These are phyloP conservation scores for Streptopelia turtur DNA, from an alignment of 2,797 vertebrate species.

Conservation along the genomic window DNA sequence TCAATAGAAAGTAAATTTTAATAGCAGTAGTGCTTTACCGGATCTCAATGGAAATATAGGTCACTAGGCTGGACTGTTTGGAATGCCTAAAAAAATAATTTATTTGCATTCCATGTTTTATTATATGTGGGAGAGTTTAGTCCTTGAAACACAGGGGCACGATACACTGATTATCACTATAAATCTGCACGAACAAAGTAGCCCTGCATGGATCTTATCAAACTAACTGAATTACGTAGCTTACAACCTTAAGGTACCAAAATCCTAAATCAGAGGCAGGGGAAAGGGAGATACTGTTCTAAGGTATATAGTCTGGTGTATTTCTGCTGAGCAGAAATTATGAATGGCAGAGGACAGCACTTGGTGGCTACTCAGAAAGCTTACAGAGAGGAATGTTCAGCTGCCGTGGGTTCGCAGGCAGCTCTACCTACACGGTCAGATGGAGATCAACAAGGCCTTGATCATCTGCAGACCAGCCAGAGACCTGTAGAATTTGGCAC, in stretches of 20 bases:
- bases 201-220: background rate
- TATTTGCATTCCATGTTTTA: background rate
- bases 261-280: background rate
- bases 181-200: background rate
- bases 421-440: background rate
- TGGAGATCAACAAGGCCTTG: background rate
- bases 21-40: background rate
- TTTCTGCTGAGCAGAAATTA: background rate
- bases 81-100: background rate
- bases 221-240: background rate
- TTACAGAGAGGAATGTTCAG: background rate
- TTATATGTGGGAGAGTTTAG: background rate
- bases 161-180: fast-evolving
- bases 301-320: background rate
- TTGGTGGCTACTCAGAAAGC: background rate
- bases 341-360: background rate
- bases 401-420: background rate
- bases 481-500: background rate
- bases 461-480: background rate
- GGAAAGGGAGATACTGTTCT: background rate
- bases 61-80: background rate
- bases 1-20: background rate
- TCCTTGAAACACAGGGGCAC: background rate
- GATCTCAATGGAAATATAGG: background rate
- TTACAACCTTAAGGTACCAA: background rate